Base-by-base conservation (phyloP, 1,140 invertebrate species). In the Drosophila nannoptera region DNA sequence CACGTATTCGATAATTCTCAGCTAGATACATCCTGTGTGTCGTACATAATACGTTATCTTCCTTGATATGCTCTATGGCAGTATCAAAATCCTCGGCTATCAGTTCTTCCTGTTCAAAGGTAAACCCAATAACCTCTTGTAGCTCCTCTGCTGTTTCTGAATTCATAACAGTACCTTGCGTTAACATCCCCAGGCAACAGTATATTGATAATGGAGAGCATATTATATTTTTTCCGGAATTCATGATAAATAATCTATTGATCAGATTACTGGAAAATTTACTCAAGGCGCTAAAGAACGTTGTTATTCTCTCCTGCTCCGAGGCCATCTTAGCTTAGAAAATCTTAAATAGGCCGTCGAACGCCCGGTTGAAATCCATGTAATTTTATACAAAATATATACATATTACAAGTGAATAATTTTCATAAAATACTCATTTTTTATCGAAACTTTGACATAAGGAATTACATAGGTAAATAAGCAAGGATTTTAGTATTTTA, bases 181-280 rank as follows among this genome's bases (percentile, higher is more conserved):
- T 29, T 5, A 40, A 4, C 59, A 61, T 52, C 1, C 29, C 59
- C 16, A 40, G 5, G 31, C 35, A 50, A 12, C 11, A 38, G 4
- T 61, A 48, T 40, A 61, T 61, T 8, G 46, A 11, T 6, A 61
- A 32, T 32, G 59, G 46, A 4, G 59, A 50, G 22, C 12, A 50
- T 40, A 61, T 29, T 4, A 52, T 7, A 42, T 61, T 61, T 9
- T 31, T 31, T 11, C 33, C 33, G 0, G 58, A 46, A 35, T 49
- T 14, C 7, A 31, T 8, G 7, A 7, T n/a, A 31, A 14, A 22
- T 35, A 61, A 14, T 32, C 14, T n/a, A 7, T 6, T 14, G n/a
- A 45, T 12, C 9, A 56, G 31, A 9, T 14, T 56, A 33, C 12
- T 43, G 29, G n/a, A 31, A 16, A 56, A 56, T 4, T 0, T 14